These are phyloP conservation scores for Varecia variegata DNA, from an alignment of 2,797 vertebrate species.

Conservation along the genomic window DNA sequence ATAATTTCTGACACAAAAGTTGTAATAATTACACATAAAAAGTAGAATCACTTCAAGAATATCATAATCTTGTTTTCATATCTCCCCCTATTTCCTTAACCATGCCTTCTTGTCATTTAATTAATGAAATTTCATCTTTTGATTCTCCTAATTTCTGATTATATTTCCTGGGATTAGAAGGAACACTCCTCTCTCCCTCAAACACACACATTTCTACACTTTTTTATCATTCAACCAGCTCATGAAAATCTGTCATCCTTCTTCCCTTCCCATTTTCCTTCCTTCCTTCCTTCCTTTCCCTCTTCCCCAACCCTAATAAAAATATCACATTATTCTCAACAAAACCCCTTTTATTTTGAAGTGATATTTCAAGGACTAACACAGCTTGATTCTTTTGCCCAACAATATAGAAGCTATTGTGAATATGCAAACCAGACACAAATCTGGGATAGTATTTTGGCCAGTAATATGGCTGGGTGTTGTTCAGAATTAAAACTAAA, in stretches of 20 bases:
- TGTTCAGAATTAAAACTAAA: neutral
- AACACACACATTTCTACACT: neutral
- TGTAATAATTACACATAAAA: constrained; percentile 5
- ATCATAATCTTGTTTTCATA: neutral
- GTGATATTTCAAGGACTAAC: neutral
- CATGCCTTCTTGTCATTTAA: neutral
- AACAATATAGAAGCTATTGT: neutral
- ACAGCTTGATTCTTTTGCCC: neutral
- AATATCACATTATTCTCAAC: neutral
- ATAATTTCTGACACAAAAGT: neutral
- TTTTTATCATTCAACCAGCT: neutral
- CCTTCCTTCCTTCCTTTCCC: neutral
- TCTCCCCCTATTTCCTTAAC: neutral
- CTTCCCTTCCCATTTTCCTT: neutral
- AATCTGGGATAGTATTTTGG: neutral
- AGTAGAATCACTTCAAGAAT: neutral
- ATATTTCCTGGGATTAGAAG: neutral
- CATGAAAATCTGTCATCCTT: neutral
- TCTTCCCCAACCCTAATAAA: neutral
- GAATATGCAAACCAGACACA: neutral
- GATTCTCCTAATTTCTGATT: neutral
- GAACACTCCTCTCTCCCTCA: neutral
- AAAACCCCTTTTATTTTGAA: neutral
- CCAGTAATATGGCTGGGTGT: neutral
- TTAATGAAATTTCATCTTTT: neutral